Base-by-base conservation (phyloP, 2,113 vertebrate genomes). In the Syngnathus typhle region DNA sequence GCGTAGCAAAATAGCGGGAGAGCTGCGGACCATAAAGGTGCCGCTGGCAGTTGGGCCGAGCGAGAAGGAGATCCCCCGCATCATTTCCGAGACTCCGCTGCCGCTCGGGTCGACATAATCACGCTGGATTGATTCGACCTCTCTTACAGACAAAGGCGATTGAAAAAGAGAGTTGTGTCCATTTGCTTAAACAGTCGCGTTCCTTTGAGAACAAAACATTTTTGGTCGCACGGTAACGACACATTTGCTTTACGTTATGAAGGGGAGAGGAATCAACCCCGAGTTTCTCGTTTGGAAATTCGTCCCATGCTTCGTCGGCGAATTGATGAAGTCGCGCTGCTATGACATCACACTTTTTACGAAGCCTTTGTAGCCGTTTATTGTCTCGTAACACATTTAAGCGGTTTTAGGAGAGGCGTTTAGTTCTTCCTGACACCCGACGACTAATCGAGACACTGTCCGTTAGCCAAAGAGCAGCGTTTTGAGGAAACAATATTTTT, bases 1-100 rank as follows among this genome's bases (percentile, higher is more conserved):
- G 79, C 67, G 59, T 78, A 65, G 82, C 73, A 88, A 88, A 89
- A 87, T 84, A 79, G 68, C 75, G 78, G 82, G 27, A 74, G 77
- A 75, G 78, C 74, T 36, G 67, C 58, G 79, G 74, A 84, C 72
- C 76, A 81, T 76, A 68, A 74, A 80, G 69, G 72, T 68, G 68
- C 72, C 41, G 68, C 72, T 43, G 60, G 64, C 69, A 73, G 70
- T 59, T 58, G 65, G 66, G 67, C 55, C 65, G 23, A 66, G 23
- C 65, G 23, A 66, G 23, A 37, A 27, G 58, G 64, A 51, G 68
- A 71, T 66, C 16, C 16, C 27, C 41, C 61, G 59, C 32, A 65
- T 72, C 79, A 74, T 72, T 84, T 78, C 63, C 74, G 37, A 73
- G 75, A 72, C 65, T 71, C 64, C 11, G 4, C 44, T 64, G 44